Evolutionary conservation across 2,888 invertebrate species (phyloP).

Genomic region (Ypsolopha sequella): DNA sequence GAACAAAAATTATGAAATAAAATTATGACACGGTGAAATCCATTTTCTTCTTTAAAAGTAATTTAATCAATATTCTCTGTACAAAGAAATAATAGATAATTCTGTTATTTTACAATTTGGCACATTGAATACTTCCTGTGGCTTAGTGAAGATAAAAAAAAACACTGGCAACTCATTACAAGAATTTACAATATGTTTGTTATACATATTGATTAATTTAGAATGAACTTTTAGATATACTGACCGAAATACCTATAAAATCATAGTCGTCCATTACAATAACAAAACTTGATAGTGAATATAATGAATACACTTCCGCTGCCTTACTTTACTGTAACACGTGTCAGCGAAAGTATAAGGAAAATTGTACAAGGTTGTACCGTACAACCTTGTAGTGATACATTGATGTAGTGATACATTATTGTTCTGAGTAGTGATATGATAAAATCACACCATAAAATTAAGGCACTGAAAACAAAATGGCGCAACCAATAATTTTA

Average conservation of each 20-base stretch:
- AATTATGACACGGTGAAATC: conserved; percentile 1
- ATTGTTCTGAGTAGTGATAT: too few relatives aligned
- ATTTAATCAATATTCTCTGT: conserved; percentile 11
- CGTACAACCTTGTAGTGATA: too few relatives aligned
- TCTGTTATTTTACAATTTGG: conserved; percentile 46
- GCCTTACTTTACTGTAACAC: background rate
- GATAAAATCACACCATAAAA: too few relatives aligned
- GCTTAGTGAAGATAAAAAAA: conserved; percentile 6
- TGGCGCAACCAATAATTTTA: too few relatives aligned
- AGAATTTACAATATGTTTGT: background rate
- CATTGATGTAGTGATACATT: too few relatives aligned
- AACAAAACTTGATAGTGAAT: background rate
- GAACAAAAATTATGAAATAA: background rate
- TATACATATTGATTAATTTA: background rate
- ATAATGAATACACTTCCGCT: background rate
- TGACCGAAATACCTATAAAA: background rate
- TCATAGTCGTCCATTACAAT: background rate
- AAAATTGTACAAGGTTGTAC: too few relatives aligned
- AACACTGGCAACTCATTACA: background rate
- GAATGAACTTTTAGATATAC: background rate
- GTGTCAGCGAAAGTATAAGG: too few relatives aligned
- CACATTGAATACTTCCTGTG: conserved; percentile 34
- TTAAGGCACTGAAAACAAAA: too few relatives aligned
- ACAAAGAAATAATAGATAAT: conserved; percentile 20
- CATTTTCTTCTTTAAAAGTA: conserved; percentile 12